Conservation (phyloP, 2,797 vertebrate genomes). For the Manis javanica region DNA sequence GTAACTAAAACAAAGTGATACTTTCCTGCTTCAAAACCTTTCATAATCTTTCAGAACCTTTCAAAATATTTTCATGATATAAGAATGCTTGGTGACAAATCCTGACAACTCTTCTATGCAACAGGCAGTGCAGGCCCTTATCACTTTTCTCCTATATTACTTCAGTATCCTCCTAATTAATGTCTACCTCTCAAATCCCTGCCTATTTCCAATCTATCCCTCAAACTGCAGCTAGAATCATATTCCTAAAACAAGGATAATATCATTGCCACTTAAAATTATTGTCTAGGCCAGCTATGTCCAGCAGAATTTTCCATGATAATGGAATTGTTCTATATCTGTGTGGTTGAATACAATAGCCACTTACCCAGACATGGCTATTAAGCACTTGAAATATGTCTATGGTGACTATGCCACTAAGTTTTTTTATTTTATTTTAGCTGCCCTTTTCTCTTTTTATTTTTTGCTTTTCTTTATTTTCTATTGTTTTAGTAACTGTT, state of each 20-base stretch:
- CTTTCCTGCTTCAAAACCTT: background rate
- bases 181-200: background rate
- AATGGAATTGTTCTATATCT: background rate
- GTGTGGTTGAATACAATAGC: background rate
- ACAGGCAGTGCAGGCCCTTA: background rate
- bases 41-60: background rate
- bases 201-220: conserved; percentile 41
- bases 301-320: conserved; percentile 21
- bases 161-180: conserved; percentile 59
- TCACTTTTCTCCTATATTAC: conserved; percentile 52
- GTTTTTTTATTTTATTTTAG: conserved; percentile 5
- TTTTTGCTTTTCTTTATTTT: background rate
- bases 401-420: background rate
- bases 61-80: background rate
- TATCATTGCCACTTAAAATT: conserved; percentile 28
- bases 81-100: conserved; percentile 49
- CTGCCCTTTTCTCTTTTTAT: background rate
- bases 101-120: background rate
- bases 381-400: background rate
- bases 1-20: conserved; percentile 22
- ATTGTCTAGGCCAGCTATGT: background rate
- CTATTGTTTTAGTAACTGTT: background rate
- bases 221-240: conserved; percentile 51
- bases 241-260: conserved; percentile 46
- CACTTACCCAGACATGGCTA: background rate